Base-by-base conservation (phyloP, 1,140 invertebrate genomes). In the Drosophila sucinea region DNA sequence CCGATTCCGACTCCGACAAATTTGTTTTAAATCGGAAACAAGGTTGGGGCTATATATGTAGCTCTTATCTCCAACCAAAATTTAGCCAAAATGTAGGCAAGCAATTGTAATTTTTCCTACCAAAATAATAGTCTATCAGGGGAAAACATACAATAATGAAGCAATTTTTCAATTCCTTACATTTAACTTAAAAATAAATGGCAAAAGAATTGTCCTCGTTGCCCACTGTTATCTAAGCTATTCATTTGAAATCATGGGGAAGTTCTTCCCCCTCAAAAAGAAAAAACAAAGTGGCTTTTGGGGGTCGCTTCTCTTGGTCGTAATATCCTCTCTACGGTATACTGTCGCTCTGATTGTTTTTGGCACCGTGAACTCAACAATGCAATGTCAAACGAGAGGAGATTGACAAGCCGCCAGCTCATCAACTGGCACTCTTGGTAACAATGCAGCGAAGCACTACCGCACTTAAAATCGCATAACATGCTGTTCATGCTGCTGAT, bases 401-500 rank as follows among this genome's bases (percentile, higher is more conserved):
- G 40, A 38, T 38, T 40, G 35, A 44, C 67, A 54, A 68, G 64
- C 62, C 47, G 84, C 78, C 65, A 85, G 74, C 64, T 78, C 83
- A 86, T 86, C 84, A 87, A 89, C 80, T 87, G 79, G 84, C 80
- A 67, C 68, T 70, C 67, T 67, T 66, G 76, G 64, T 69, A 76
- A 75, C 75, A 76, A 68, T 76, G 66, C 68, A 67, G 60, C 62
- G 60, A 68, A 25, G 10, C 44, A 38, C 57, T 67, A 23, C 73
- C 74, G 62, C 65, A 73, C 70, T 73, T 61, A 73, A 66, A 69
- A 68, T 38, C 65, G 56, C 74, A 77, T 73, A 72, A 73, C 64
- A 76, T 54, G 55, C 60, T 27, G 44, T 4, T 51, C 7, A 3
- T 51, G 23, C 6, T 7, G 33, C 29, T 40, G 62, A 33, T 7